These are phyloP conservation scores for Monopis laevigella DNA, from an alignment of 2,888 invertebrate species.

Conservation along the genomic window DNA sequence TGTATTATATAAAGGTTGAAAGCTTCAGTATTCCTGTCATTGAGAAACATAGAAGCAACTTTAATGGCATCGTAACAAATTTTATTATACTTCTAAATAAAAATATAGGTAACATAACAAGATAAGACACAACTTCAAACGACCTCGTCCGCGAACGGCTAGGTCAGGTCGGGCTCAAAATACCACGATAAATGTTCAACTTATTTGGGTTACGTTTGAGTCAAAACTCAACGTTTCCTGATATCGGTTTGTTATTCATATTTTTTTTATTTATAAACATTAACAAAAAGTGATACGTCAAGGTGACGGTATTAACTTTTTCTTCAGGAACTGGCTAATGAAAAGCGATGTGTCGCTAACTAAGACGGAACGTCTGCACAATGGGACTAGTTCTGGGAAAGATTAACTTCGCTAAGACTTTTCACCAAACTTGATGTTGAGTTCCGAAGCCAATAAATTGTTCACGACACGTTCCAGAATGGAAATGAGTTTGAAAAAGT, in stretches of 20 bases:
- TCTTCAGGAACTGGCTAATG: constrained; percentile 35
- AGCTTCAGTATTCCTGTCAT: no score
- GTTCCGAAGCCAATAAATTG: constrained; percentile 34
- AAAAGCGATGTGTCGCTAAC: constrained; percentile 48
- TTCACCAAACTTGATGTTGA: constrained; percentile 9
- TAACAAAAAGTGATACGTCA: neutral
- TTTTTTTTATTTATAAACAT: neutral
- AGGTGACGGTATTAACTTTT: neutral
- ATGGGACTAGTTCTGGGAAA: constrained; percentile 28
- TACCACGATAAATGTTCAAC: constrained; percentile 2
- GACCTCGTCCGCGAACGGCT: neutral
- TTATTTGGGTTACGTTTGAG: constrained; percentile 4
- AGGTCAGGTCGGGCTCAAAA: constrained; percentile 4
- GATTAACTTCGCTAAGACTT: constrained; percentile 25
- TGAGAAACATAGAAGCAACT: no score
- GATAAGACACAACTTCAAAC: no score
- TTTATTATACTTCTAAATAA: no score
- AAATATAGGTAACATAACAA: no score
- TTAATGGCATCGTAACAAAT: no score
- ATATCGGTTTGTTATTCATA: neutral
- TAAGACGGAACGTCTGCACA: constrained; percentile 35
- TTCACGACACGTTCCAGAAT: constrained; percentile 34
- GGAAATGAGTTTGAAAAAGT: constrained; percentile 49
- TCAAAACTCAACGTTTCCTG: neutral
- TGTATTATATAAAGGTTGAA: no score